Evolutionary conservation across 2,797 vertebrate genomes (phyloP).

Genomic region (Danio tinwini): DNA sequence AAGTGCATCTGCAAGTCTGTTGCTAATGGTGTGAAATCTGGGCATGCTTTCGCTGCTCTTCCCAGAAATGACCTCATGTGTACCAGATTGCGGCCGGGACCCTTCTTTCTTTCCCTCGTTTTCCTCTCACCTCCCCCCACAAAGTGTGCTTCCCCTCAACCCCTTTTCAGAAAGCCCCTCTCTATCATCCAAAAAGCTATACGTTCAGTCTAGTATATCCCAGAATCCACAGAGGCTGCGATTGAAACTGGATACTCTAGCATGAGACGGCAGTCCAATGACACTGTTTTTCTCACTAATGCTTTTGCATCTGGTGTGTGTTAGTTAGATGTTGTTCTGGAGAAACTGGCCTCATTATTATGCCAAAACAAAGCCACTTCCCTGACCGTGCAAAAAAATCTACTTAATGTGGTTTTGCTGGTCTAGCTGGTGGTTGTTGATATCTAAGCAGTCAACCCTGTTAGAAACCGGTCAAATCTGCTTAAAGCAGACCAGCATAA

Average conservation of each 20-base stretch:
- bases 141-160: conserved; percentile 17
- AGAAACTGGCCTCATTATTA: not conserved
- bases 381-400: not conserved
- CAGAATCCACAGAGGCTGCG: conserved; percentile 21
- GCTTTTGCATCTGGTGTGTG: conserved; percentile 31
- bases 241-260: conserved; percentile 49
- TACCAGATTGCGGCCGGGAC: conserved; percentile 17
- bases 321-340: conserved; percentile 24
- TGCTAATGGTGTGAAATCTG: conserved; percentile 37
- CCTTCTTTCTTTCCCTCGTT: conserved; percentile 21
- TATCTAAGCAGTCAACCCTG: too few species aligned
- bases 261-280: not conserved
- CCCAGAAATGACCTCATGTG: conserved; percentile 39
- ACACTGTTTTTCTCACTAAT: conserved; percentile 38
- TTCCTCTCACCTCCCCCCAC: conserved; percentile 18
- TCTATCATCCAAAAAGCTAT: conserved; percentile 38
- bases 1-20: conserved; percentile 27
- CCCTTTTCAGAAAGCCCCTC: conserved; percentile 43
- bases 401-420: not conserved
- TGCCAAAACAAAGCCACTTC: not conserved
- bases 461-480: too few species aligned
- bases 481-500: not conserved
- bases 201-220: conserved; percentile 15
- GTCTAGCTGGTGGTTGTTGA: not conserved
- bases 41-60: not conserved